Conservation (phyloP, 2,113 vertebrate genomes). For the Zosterops pallidus region DNA sequence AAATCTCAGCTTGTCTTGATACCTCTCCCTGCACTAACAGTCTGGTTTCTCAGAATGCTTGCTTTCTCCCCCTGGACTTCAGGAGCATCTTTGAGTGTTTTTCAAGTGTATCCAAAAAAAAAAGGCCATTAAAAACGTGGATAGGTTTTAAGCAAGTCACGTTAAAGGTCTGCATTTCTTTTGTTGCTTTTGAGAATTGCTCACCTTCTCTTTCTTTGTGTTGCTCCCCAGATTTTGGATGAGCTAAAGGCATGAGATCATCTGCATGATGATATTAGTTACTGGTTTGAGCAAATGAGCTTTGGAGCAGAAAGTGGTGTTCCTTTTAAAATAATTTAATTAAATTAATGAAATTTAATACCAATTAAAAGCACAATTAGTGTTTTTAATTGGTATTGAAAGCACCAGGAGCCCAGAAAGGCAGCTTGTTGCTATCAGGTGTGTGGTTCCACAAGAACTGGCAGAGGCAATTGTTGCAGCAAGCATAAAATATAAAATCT, state of each 20-base stretch:
- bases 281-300: not conserved
- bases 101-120: not conserved
- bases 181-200: not conserved
- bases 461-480: not conserved
- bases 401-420: not conserved
- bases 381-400: not conserved
- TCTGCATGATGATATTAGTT: not conserved
- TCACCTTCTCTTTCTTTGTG: not conserved
- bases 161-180: not conserved
- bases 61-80: not conserved
- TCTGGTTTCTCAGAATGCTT: not conserved
- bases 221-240: not conserved
- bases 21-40: not conserved
- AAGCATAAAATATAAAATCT: not conserved
- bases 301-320: not conserved
- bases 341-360: too few relatives aligned
- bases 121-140: not conserved
- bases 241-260: not conserved
- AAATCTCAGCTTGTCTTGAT: not conserved
- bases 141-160: not conserved
- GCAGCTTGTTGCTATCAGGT: not conserved
- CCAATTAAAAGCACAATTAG: too few relatives aligned
- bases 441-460: not conserved
- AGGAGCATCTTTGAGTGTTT: not conserved
- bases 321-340: too few relatives aligned